These are phyloP conservation scores for Neomorphus geoffroyi DNA, from an alignment of 2,797 vertebrate genomes.

Conservation along the genomic window DNA sequence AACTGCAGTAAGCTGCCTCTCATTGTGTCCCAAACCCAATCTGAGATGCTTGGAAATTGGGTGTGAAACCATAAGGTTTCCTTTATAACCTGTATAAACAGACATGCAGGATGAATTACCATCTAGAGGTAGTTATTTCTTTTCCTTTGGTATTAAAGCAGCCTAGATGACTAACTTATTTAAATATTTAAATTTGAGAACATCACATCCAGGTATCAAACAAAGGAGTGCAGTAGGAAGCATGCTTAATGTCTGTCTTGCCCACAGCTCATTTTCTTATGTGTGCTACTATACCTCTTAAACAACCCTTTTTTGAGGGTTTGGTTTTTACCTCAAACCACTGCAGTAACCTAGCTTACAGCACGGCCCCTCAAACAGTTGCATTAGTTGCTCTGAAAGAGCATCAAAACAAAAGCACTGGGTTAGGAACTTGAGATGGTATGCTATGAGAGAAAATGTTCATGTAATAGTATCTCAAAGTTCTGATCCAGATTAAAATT, in stretches of 20 bases:
- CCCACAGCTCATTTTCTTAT: neutral
- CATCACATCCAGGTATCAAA: neutral
- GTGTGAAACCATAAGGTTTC: neutral
- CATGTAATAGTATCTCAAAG: neutral
- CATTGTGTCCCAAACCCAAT: neutral
- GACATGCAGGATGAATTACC: neutral
- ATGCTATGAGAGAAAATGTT: neutral
- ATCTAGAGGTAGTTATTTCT: neutral
- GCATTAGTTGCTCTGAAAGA: neutral
- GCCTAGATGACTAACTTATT: neutral
- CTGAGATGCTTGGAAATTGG: neutral
- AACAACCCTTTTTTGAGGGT: neutral
- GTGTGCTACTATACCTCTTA: neutral
- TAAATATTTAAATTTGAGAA: neutral
- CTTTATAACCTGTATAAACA: neutral
- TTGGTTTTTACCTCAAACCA: neutral
- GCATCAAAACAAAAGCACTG: neutral
- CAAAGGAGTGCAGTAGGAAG: neutral
- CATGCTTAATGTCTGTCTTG: neutral
- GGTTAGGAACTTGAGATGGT: neutral
- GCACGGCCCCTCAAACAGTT: neutral
- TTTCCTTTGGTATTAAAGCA: neutral
- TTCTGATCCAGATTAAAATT: neutral
- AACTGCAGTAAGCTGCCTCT: neutral
- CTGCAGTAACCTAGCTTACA: neutral